Evolutionary conservation across 1,140 invertebrate genomes (phyloP).

Genomic region (Conus ventricosus): DNA sequence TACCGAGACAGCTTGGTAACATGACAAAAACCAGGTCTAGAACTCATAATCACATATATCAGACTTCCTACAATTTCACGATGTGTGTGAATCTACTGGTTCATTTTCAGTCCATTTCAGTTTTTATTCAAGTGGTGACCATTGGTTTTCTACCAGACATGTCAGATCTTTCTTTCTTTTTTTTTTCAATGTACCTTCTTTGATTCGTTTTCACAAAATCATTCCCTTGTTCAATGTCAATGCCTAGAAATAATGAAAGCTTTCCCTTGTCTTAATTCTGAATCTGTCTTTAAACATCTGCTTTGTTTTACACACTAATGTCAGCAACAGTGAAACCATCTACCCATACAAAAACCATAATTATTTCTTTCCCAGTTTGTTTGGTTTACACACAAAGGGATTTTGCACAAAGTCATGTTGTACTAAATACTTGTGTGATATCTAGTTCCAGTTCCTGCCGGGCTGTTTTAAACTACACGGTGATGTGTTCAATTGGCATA

Average conservation of each 20-base stretch:
- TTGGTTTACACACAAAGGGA: slow-evolving; percentile 13
- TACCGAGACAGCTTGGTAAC: no score
- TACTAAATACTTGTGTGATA: slow-evolving; percentile 1
- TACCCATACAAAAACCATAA: slow-evolving; percentile 29
- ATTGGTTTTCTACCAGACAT: no score
- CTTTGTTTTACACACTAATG: background rate
- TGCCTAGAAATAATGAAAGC: slow-evolving; percentile 20
- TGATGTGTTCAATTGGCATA: background rate
- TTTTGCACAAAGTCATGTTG: slow-evolving; percentile 11
- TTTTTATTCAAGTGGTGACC: no score
- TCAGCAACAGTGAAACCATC: slow-evolving; percentile 35
- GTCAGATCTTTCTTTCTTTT: no score
- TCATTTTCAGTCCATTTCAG: no score
- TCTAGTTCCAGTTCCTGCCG: slow-evolving; percentile 22
- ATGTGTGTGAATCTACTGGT: no score
- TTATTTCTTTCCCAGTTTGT: background rate
- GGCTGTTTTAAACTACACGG: slow-evolving; percentile 30
- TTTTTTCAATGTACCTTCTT: background rate
- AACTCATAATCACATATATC: no score
- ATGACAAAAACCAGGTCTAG: no score
- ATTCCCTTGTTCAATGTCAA: slow-evolving; percentile 7
- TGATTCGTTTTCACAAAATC: background rate
- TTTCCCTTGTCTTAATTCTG: slow-evolving; percentile 28
- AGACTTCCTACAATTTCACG: no score
- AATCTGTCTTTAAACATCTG: slow-evolving; percentile 30